Conservation (phyloP, 2,797 vertebrate species). For the Eleutherodactylus coqui region DNA sequence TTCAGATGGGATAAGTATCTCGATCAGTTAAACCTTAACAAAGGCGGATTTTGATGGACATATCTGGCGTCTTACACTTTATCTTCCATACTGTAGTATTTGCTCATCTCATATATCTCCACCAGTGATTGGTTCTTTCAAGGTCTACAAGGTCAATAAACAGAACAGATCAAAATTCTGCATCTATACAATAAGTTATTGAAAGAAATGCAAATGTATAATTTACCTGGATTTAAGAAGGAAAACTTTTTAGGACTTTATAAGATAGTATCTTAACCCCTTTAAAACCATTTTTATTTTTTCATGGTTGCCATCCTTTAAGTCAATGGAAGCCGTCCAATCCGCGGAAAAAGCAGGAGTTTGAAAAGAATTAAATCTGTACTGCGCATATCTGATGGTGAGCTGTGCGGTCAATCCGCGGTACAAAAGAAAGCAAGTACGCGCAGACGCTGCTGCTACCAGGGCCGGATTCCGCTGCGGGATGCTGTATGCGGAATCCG, state of each 20-base stretch:
- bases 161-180: not conserved
- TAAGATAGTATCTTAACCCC: not conserved
- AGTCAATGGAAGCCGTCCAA: too few species aligned
- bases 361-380: too few species aligned
- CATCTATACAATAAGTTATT: not conserved
- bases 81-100: constrained; percentile 48
- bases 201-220: not conserved
- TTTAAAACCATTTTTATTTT: too few species aligned
- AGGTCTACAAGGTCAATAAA: constrained; percentile 28
- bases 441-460: too few species aligned
- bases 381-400: too few species aligned
- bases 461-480: too few species aligned
- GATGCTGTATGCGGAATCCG: too few species aligned
- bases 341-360: too few species aligned
- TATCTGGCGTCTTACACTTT: constrained; percentile 17
- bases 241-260: not conserved
- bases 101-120: constrained; percentile 20
- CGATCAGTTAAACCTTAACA: constrained; percentile 55
- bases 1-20: constrained; percentile 58
- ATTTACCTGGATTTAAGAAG: not conserved
- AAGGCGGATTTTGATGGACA: constrained; percentile 51
- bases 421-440: too few species aligned
- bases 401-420: too few species aligned
- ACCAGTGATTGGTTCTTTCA: constrained; percentile 7
- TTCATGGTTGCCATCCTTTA: too few species aligned